Conservation (phyloP, 2,888 invertebrate genomes). For the Agonopterix alstromeriana region DNA sequence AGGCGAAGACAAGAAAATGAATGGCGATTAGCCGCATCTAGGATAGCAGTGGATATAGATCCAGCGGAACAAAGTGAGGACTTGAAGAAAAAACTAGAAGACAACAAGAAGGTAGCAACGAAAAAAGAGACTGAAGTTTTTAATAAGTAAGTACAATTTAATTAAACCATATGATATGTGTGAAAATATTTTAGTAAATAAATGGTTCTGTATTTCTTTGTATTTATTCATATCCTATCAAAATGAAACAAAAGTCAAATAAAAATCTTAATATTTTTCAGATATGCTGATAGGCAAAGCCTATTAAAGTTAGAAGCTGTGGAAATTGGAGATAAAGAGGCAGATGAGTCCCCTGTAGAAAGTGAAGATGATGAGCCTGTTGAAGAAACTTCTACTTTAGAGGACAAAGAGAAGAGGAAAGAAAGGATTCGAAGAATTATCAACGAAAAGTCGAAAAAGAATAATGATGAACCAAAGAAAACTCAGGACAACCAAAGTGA, state of each 20-base stretch:
- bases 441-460: slow-evolving; percentile 44
- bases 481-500: slow-evolving; percentile 7
- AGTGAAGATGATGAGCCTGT: slow-evolving; percentile 53
- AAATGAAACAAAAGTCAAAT: background rate
- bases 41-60: slow-evolving; percentile 67
- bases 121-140: slow-evolving; percentile 72
- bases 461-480: slow-evolving; percentile 7
- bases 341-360: slow-evolving; percentile 60
- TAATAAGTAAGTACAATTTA: slow-evolving; percentile 61
- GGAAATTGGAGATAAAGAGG: slow-evolving; percentile 66
- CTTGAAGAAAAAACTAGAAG: slow-evolving; percentile 73
- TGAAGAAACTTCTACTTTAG: slow-evolving; percentile 32
- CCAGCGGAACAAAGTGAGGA: slow-evolving; percentile 76
- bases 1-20: slow-evolving; percentile 80
- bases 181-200: too few species aligned
- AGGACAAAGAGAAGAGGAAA: slow-evolving; percentile 51
- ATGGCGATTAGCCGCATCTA: slow-evolving; percentile 76
- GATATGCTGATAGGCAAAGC: slow-evolving; percentile 61
- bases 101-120: slow-evolving; percentile 68
- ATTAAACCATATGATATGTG: too few species aligned
- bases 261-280: slow-evolving; percentile 22
- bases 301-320: slow-evolving; percentile 54
- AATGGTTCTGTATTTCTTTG: too few species aligned
- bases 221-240: too few species aligned
- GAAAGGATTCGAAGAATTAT: slow-evolving; percentile 47